Evolutionary conservation across 2,888 invertebrate species (phyloP), one percentile per base, ranked within the genome.

Genomic region (Acleris sparsana): DNA sequence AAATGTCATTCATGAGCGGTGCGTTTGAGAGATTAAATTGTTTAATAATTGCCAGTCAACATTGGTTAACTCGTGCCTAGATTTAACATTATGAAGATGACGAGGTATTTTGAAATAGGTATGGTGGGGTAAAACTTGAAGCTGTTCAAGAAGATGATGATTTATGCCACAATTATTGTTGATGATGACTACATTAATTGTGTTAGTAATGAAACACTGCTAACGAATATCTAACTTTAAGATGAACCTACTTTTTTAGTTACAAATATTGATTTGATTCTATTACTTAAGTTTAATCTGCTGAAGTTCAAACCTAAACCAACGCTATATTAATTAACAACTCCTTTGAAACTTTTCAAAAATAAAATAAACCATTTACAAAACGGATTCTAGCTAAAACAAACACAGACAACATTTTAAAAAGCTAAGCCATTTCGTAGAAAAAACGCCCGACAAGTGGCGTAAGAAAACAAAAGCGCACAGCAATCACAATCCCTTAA

Each of bases 21-120:
- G 89, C 80, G 75, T 81, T 88, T 91, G 91, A 89, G 86, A 87
- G 88, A 88, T 88, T 88, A 89, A 84, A 84, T 78, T 82, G 79
- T 85, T 89, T 86, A 84, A 88, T 88, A 87, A 88, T 88, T 85
- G 80, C 81, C 75, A 83, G 86, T 83, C 84, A 87, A 87, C 86
- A 85, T 77, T 59, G 25, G 58, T 61, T 60, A 56, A 65, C 65
- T 65, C 75, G 70, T 70, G 79, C 75, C 80, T 85, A 88, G 90
- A 89, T 90, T 89, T 89, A 86, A 89, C 79, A 84, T 87, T 83
- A 84, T 77, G 83, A 73, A 70, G 72, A 79, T 73, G 65, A 61
- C 60, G 51, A 74, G 76, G 75, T 77, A 39, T 43, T 59, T 39
- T 52, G 39, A 39, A 49, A 49, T 56, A 43, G 39, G 22, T 33